These are phyloP conservation scores for Tauraco erythrolophus DNA, from an alignment of 2,113 vertebrate species.

Conservation along the genomic window DNA sequence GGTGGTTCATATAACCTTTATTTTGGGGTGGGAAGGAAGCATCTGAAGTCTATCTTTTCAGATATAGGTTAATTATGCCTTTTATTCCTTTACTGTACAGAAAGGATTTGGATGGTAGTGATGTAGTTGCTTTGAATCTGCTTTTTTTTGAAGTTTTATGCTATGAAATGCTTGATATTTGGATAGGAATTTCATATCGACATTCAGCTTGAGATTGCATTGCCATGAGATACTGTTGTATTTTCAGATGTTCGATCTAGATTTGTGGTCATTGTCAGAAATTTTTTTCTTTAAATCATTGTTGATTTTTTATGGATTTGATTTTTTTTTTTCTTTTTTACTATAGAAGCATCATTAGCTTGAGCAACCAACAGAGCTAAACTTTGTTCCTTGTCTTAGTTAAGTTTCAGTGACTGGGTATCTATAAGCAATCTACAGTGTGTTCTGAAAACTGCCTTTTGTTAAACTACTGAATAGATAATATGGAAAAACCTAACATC, in stretches of 20 bases:
- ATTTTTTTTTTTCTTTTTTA: constrained; percentile 51
- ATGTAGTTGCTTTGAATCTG: constrained; percentile 64
- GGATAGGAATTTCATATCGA: constrained; percentile 34
- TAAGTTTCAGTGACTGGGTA: constrained; percentile 70
- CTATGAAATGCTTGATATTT: constrained; percentile 67
- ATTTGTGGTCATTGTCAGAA: constrained; percentile 68
- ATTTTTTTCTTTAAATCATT: constrained; percentile 40
- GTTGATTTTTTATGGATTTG: constrained; percentile 70
- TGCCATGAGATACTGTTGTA: constrained; percentile 55
- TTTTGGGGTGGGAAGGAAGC: constrained; percentile 77
- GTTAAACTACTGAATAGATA: constrained; percentile 61
- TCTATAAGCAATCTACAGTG: constrained; percentile 27
- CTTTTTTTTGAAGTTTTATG: constrained; percentile 65
- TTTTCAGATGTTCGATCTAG: constrained; percentile 63
- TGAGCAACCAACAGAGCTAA: constrained; percentile 69
- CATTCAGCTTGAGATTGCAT: constrained; percentile 58
- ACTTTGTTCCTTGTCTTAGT: constrained; percentile 65
- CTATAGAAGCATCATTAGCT: constrained; percentile 85
- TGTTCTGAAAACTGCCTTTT: constrained; percentile 67
- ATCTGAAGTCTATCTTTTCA: constrained; percentile 63
- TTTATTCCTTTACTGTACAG: constrained; percentile 60
- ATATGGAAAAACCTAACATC: constrained; percentile 43
- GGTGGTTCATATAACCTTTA: constrained; percentile 68
- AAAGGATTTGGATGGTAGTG: constrained; percentile 67
- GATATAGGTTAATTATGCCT: constrained; percentile 59